These are phyloP conservation scores for Heliangelus exortis DNA, from an alignment of 2,797 vertebrate genomes.

Conservation along the genomic window DNA sequence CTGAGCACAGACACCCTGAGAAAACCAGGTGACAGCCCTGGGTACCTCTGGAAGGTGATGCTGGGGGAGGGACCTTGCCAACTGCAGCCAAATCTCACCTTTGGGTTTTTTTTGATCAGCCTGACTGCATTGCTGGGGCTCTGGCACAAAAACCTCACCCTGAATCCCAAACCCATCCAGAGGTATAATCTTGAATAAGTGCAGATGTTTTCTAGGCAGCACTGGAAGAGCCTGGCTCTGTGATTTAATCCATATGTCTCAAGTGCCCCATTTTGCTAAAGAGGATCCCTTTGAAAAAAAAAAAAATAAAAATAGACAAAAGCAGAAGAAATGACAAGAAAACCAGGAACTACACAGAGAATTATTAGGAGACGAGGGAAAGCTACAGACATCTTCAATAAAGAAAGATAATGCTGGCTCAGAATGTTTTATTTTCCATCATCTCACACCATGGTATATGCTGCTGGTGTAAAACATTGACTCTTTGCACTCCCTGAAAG, in stretches of 20 bases:
- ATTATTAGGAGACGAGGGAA: slow-evolving; percentile 50
- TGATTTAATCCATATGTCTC: slow-evolving; percentile 59
- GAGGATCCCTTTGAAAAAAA: neutral
- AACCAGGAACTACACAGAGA: slow-evolving; percentile 23
- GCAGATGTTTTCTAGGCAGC: slow-evolving; percentile 46
- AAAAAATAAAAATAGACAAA: neutral
- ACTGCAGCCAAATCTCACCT: neutral
- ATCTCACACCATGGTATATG: neutral
- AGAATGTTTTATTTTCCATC: slow-evolving; percentile 42
- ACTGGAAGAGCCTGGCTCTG: neutral
- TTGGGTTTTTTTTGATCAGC: neutral
- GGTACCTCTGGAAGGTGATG: slow-evolving; percentile 45
- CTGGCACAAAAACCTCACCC: neutral
- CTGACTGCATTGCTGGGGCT: neutral
- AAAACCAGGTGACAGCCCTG: slow-evolving; percentile 35
- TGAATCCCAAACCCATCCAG: slow-evolving; percentile 38
- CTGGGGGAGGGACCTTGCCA: neutral
- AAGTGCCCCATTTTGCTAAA: neutral
- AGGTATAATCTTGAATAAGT: neutral
- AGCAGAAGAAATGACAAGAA: slow-evolving; percentile 31
- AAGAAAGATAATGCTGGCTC: slow-evolving; percentile 26
- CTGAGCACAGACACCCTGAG: neutral
- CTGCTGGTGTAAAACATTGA: slow-evolving; percentile 35
- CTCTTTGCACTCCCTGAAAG: slow-evolving; percentile 42
- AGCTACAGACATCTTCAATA: slow-evolving; percentile 50